Percentiles rank a stretch among this genome's conserved stretches.
Conservation (phyloP, 1,140 invertebrate genomes). For the Micrasema longulum region DNA sequence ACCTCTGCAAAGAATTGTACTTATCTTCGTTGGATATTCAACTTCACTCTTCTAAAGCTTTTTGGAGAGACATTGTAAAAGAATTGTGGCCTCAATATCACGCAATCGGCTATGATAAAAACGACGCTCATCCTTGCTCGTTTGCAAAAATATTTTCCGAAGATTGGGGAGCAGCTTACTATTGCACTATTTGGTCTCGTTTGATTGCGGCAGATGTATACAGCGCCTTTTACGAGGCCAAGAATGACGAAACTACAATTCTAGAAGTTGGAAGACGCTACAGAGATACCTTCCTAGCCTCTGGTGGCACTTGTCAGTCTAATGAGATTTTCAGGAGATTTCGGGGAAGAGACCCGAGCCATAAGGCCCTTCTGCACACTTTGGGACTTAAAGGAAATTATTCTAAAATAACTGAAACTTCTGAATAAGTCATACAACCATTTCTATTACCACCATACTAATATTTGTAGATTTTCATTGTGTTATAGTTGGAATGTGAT, state of each 20-base stretch:
- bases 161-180: conserved; percentile 81
- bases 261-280: conserved; percentile 77
- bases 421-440: not conserved
- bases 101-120: conserved; percentile 78
- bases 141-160: conserved; percentile 80
- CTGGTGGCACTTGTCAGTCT: conserved; percentile 83
- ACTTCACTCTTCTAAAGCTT: conserved; percentile 80
- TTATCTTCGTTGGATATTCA: conserved; percentile 87
- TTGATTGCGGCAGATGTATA: conserved; percentile 92
- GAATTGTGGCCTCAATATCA: conserved; percentile 84
- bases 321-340: conserved; percentile 90
- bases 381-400: conserved; percentile 67
- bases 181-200: conserved; percentile 82
- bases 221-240: conserved; percentile 83
- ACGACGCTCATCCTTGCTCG: conserved; percentile 83
- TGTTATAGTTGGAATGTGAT: not conserved
- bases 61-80: conserved; percentile 83
- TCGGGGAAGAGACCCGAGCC: conserved; percentile 89
- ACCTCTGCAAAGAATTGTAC: conserved; percentile 86
- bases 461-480: not conserved
- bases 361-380: conserved; percentile 81
- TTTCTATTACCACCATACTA: not conserved
- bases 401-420: conserved; percentile 14
- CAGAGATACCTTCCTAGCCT: conserved; percentile 86
- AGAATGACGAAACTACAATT: conserved; percentile 66